These are phyloP conservation scores for Xiphias gladius DNA, from an alignment of 2,113 vertebrate genomes.

Conservation along the genomic window DNA sequence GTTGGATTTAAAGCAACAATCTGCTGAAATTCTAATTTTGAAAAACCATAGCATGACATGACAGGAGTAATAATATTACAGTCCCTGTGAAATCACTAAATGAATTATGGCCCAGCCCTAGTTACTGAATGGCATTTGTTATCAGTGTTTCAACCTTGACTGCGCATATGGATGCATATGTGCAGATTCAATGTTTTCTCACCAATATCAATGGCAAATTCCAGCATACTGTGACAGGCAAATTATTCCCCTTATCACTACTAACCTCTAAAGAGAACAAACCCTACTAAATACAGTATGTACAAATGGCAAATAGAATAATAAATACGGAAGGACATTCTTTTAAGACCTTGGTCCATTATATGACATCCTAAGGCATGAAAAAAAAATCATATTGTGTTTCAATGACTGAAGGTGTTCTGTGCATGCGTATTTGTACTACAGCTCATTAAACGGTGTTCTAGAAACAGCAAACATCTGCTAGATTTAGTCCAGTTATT, in stretches of 20 bases:
- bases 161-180: neutral
- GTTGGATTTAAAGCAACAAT: neutral
- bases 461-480: neutral
- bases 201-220: neutral
- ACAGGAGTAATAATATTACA: too few species aligned
- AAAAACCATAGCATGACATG: too few species aligned
- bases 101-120: neutral
- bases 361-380: constrained; percentile 3
- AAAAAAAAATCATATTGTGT: neutral
- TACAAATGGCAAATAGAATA: constrained; percentile 26
- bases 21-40: too few species aligned
- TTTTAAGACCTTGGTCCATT: neutral
- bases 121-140: neutral
- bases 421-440: neutral
- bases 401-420: neutral
- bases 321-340: constrained; percentile 14
- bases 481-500: neutral
- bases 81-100: too few species aligned
- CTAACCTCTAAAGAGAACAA: neutral
- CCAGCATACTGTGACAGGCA: neutral
- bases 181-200: neutral
- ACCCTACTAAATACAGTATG: constrained; percentile 39
- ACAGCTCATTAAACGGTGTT: neutral
- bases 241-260: neutral
- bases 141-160: neutral